Percentiles rank a stretch among this genome's conserved stretches.
phyloP scores from a whole-genome alignment of 2,888 invertebrate species.

The Scrobipalpa costella region DNA sequence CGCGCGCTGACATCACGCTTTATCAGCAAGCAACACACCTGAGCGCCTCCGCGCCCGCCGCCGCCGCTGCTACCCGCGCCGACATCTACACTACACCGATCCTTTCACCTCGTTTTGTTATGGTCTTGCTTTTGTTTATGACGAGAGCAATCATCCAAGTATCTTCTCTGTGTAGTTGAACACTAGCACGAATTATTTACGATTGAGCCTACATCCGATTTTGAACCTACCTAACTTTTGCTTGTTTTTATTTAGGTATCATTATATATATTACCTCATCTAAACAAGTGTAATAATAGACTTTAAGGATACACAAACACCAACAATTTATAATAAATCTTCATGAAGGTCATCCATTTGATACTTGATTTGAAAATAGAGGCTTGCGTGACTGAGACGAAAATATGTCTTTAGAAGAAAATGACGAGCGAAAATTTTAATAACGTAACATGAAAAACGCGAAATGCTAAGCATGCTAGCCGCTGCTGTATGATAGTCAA shows the following conservation, averaged over 20 bases:
- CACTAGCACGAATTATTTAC: background rate
- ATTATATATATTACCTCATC: background rate
- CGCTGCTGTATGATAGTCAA: background rate
- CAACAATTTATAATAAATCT: background rate
- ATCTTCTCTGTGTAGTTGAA: background rate
- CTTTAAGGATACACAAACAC: background rate
- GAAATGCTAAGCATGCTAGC: background rate
- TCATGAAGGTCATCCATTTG: background rate
- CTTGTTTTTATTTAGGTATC: background rate
- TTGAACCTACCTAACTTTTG: background rate
- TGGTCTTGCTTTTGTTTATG: too few relatives aligned
- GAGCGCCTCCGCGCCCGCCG: slow-evolving; percentile 35
- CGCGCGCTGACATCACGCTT: slow-evolving; percentile 56
- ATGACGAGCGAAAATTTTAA: background rate
- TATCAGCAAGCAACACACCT: slow-evolving; percentile 49
- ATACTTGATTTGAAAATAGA: background rate
- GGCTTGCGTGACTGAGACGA: background rate
- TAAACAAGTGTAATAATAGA: background rate
- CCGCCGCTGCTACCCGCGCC: slow-evolving; percentile 31
- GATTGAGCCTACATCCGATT: too few relatives aligned
- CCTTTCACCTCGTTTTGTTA: background rate
- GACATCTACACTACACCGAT: background rate
- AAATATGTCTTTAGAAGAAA: background rate
- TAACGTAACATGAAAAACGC: background rate
- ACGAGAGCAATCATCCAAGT: background rate